Conservation (phyloP, 2,888 invertebrate species). For the Hydriomena furcata region DNA sequence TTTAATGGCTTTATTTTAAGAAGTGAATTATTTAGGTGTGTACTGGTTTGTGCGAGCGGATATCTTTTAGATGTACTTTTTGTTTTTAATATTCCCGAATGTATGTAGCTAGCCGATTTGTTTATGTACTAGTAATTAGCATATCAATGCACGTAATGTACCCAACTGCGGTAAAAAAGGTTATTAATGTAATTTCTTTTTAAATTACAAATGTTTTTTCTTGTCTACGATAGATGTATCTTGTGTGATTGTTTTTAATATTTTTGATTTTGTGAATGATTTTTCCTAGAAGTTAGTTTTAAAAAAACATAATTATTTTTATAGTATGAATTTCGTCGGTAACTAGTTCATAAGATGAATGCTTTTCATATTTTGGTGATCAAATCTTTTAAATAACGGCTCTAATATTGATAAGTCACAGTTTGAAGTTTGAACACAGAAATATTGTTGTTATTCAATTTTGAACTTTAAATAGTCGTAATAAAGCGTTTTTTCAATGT, state of each 20-base stretch:
- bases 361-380: constrained; percentile 31
- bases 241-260: constrained; percentile 9
- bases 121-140: constrained; percentile 1
- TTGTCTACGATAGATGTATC: neutral
- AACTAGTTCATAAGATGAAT: constrained; percentile 15
- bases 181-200: constrained; percentile 6
- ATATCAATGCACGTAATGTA: constrained; percentile 19
- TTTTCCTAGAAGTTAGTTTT: constrained; percentile 15
- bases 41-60: neutral
- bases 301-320: constrained; percentile 19
- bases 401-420: constrained; percentile 32
- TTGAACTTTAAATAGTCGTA: constrained; percentile 23
- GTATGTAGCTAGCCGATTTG: neutral
- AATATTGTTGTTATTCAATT: constrained; percentile 28
- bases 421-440: constrained; percentile 26
- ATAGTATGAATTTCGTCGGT: constrained; percentile 13
- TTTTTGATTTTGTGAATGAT: constrained; percentile 15
- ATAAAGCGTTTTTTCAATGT: constrained; percentile 11
- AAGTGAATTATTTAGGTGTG: neutral
- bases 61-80: neutral
- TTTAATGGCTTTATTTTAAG: neutral
- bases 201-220: constrained; percentile 11
- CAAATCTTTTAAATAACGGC: constrained; percentile 34
- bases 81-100: constrained; percentile 1
- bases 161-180: constrained; percentile 5